Base-by-base conservation (phyloP, 2,797 vertebrate species). In the Numenius phaeopus region DNA sequence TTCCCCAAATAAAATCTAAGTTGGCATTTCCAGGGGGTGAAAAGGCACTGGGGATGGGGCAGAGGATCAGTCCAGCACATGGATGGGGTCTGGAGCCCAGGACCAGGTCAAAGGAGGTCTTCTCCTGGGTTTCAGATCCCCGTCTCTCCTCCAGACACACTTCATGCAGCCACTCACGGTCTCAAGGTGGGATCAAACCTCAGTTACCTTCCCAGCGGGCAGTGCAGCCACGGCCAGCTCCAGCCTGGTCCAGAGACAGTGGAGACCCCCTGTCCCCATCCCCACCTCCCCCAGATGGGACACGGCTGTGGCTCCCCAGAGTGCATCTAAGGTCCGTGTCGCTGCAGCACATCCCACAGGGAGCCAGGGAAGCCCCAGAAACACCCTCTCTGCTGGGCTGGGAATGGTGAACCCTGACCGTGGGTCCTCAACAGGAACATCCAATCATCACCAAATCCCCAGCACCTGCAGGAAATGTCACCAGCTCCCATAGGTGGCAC, bases 271-370 rank as follows among this genome's bases (percentile, higher is more conserved):
- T 21, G 1, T 27, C 14, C 27, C 29, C 18, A 5, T 27, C n/a
- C 59, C 27, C 40, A 39, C 14, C n/a, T 11, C 10, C 10, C 29
- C 18, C 6, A 4, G 54, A 14, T 0, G 5, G 44, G 44, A 9
- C 42, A 49, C 0, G 3, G 42, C 15, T 6, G 29, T 10, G 3
- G 34, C 14, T 65, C 14, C 59, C 18, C 30, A 4, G 7, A 14
- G 71, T 42, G 42, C 32, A 59, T 46, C 32, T 2, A 1, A 9
- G 37, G 37, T 37, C 72, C 11, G 1, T 69, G 46, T 39, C 7
- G 2, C 50, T n/a, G 42, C 42, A 1, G 0, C 12, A 13, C 34
- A 16, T 42, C 30, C 42, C 34, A 0, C 3, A 0, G 32, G n/a
- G 39, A 72, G 57, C 17, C 10, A 3, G 26, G 40, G 19, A 23